Percentiles rank a stretch among this genome's conserved stretches.
Evolutionary conservation across 1,140 invertebrate genomes (phyloP).

Genomic region (Grapholita molesta): DNA sequence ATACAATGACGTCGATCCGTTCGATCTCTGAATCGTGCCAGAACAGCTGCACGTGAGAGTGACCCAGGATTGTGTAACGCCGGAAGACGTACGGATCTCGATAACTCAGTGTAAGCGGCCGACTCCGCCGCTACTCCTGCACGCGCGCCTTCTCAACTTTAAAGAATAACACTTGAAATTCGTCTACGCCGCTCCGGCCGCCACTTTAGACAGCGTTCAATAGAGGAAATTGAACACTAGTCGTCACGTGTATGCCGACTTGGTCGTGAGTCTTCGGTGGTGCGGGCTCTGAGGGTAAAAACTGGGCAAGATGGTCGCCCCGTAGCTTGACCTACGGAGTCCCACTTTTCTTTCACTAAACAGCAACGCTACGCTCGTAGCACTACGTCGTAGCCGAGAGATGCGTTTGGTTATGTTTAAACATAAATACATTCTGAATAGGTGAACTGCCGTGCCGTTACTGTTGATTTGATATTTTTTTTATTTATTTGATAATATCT

Average conservation of each 20-base stretch:
- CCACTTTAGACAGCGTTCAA: constrained; percentile 42
- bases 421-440: no score
- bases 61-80: not conserved
- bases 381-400: no score
- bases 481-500: no score
- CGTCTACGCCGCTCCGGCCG: constrained; percentile 45
- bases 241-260: constrained; percentile 5
- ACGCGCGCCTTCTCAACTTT: constrained; percentile 52
- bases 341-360: no score
- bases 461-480: no score
- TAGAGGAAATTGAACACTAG: constrained; percentile 28
- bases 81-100: constrained; percentile 17
- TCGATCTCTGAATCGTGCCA: not conserved
- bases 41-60: not conserved
- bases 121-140: constrained; percentile 43
- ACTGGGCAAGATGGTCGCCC: no score
- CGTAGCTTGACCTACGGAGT: no score
- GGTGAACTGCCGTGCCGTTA: no score
- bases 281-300: no score
- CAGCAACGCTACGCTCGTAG: no score
- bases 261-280: not conserved
- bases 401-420: no score
- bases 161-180: constrained; percentile 57
- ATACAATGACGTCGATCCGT: no score
- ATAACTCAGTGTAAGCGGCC: constrained; percentile 21